A percentile compares a stretch with the other conserved stretches of the same genome.
These are phyloP conservation scores for Drosophila cracens DNA, from an alignment of 2,888 invertebrate species.

Conservation along the genomic window DNA sequence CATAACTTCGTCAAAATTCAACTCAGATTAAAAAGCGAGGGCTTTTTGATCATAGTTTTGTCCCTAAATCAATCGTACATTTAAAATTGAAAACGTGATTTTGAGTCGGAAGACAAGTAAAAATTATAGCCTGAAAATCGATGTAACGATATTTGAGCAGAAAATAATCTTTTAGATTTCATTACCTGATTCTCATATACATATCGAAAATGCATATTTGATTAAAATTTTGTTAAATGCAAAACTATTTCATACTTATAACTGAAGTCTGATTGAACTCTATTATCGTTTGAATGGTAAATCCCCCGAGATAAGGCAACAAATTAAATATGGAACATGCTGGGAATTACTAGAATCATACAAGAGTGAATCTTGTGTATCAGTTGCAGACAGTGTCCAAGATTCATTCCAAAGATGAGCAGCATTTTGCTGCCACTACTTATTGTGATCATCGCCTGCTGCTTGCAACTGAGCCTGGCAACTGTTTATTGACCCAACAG, in stretches of 20 bases:
- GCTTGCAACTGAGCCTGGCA: background rate
- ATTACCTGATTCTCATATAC: background rate
- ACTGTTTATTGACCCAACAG: background rate
- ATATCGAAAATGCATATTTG: background rate
- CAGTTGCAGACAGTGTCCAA: background rate
- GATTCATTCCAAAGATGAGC: slow-evolving; percentile 8
- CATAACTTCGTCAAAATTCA: too few species aligned
- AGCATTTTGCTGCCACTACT: background rate
- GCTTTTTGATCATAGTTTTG: too few species aligned
- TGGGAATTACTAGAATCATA: background rate
- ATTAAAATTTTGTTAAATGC: background rate
- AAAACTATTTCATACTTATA: background rate
- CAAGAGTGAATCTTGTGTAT: background rate
- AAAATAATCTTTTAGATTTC: background rate
- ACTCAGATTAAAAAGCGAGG: too few species aligned
- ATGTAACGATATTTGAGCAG: background rate
- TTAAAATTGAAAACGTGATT: too few species aligned
- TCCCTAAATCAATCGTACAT: too few species aligned
- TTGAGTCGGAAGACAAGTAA: too few species aligned
- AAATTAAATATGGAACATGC: background rate
- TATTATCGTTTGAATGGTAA: background rate
- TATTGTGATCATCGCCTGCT: slow-evolving; percentile 12
- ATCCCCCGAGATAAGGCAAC: background rate
- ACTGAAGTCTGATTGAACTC: background rate
- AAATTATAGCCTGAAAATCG: too few species aligned